Percentiles rank a stretch among this genome's conserved stretches.
Evolutionary conservation across 2,888 invertebrate species (phyloP).

Genomic region (Bombylius major): DNA sequence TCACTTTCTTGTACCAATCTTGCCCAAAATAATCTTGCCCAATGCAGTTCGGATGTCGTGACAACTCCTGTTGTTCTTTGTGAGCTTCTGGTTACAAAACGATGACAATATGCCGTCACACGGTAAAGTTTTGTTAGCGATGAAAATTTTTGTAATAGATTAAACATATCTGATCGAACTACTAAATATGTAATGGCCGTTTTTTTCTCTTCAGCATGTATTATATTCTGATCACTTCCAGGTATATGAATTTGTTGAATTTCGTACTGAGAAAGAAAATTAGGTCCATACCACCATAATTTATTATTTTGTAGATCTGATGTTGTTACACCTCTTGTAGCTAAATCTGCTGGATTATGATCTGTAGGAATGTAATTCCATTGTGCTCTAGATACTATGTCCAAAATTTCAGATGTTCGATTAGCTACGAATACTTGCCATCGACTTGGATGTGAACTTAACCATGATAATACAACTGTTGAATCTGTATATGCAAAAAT

Average conservation of each 20-base stretch:
- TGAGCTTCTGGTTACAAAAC: background rate
- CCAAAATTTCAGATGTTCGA: background rate
- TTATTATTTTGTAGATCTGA: background rate
- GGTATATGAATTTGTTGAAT: background rate
- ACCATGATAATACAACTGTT: background rate
- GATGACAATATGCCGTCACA: background rate
- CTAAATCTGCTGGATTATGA: background rate
- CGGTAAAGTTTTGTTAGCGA: background rate
- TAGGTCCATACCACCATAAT: background rate
- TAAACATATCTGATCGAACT: background rate
- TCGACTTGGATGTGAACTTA: background rate
- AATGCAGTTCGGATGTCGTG: too few species aligned
- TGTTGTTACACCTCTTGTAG: background rate
- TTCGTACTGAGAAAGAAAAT: background rate
- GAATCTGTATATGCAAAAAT: background rate
- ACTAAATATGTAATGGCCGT: background rate
- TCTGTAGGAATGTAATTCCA: background rate
- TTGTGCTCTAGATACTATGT: background rate
- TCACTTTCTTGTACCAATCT: too few species aligned
- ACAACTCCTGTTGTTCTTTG: too few species aligned
- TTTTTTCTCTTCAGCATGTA: background rate
- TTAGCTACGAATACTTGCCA: slow-evolving; percentile 1
- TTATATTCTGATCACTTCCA: too few species aligned
- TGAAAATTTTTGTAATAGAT: background rate
- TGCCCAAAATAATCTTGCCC: too few species aligned